Evolutionary conservation across 2,797 vertebrate genomes (phyloP).

Genomic region (Poliocrania exsul): DNA sequence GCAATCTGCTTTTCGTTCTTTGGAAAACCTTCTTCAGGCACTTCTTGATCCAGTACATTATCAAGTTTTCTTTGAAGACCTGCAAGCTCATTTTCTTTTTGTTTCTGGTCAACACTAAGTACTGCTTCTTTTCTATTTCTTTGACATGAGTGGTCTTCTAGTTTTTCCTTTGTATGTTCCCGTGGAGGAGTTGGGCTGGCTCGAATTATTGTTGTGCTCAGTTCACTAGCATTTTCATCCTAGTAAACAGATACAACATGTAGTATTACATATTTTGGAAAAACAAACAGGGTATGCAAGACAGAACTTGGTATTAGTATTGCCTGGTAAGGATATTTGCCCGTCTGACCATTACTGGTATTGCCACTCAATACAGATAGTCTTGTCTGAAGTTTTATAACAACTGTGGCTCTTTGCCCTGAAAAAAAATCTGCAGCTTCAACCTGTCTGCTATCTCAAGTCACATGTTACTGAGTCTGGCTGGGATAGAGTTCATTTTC

Average conservation of each 20-base stretch:
- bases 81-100: background rate
- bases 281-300: background rate
- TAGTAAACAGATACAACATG: constrained; percentile 39
- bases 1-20: background rate
- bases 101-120: background rate
- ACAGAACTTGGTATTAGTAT: background rate
- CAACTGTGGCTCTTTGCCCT: background rate
- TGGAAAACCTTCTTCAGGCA: background rate
- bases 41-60: background rate
- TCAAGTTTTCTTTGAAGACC: background rate
- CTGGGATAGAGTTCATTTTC: background rate
- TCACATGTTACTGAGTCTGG: background rate
- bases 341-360: background rate
- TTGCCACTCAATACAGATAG: background rate
- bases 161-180: constrained; percentile 66
- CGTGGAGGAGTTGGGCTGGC: constrained; percentile 85
- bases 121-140: background rate
- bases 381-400: background rate
- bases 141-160: background rate
- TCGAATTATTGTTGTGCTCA: constrained; percentile 92
- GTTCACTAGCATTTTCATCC: constrained; percentile 80
- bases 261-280: background rate
- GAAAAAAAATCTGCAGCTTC: background rate
- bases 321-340: background rate
- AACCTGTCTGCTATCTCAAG: background rate